phyloP scores from a whole-genome alignment of 2,113 vertebrate species.

The Agapornis roseicollis region DNA sequence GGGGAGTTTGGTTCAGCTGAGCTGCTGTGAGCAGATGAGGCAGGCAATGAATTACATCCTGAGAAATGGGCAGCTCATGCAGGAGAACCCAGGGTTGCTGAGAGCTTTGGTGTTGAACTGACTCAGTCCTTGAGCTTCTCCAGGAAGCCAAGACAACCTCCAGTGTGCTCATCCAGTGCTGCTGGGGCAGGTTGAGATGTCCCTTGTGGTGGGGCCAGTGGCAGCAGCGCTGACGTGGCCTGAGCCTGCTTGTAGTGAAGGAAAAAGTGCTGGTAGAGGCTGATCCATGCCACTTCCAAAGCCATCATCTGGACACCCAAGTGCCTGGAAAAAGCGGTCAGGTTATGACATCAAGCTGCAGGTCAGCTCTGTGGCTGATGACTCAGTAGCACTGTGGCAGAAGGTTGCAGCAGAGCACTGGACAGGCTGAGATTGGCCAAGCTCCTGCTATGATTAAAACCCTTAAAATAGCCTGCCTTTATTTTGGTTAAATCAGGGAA shows the following conservation, averaged over 20 bases:
- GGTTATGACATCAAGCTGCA: neutral
- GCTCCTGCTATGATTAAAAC: neutral
- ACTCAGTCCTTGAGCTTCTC: neutral
- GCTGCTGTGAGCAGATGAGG: neutral
- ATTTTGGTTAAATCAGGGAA: neutral
- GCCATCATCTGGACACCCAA: accelerated
- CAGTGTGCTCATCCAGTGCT: neutral
- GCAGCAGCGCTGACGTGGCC: neutral
- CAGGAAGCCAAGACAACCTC: neutral
- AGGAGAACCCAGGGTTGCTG: neutral
- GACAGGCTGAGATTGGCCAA: neutral
- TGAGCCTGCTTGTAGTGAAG: neutral
- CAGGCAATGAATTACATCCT: neutral
- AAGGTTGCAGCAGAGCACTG: neutral
- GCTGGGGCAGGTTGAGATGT: neutral
- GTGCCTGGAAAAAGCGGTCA: neutral
- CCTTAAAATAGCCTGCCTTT: neutral
- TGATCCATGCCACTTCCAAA: neutral
- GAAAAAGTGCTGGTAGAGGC: neutral
- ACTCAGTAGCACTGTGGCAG: neutral
- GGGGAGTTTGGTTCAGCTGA: neutral
- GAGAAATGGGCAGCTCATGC: neutral
- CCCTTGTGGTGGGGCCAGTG: neutral
- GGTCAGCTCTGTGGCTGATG: neutral
- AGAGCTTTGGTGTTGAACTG: neutral